phyloP scores from a whole-genome alignment of 2,888 invertebrate species.

The Drosophila cracens region DNA sequence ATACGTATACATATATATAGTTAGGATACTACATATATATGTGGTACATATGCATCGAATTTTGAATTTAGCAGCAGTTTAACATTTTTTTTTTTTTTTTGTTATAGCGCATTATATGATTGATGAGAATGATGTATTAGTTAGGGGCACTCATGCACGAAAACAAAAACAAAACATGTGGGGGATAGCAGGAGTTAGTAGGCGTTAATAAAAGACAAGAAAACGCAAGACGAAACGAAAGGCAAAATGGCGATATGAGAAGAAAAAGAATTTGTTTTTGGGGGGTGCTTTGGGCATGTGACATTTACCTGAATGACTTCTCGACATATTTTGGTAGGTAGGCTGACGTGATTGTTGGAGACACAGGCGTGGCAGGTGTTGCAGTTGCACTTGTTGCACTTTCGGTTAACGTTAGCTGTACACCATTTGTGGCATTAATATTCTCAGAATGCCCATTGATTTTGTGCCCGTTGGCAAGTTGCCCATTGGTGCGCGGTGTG shows the following conservation, averaged over 20 bases:
- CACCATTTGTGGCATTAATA: slow-evolving; percentile 36
- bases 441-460: slow-evolving; percentile 34
- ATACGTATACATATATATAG: slow-evolving; percentile 34
- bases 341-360: slow-evolving; percentile 40
- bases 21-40: slow-evolving; percentile 9
- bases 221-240: slow-evolving; percentile 6
- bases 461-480: slow-evolving; percentile 42
- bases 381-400: slow-evolving; percentile 15
- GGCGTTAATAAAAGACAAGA: slow-evolving; percentile 3
- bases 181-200: slow-evolving; percentile 2
- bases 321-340: slow-evolving; percentile 85
- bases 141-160: slow-evolving; percentile 44
- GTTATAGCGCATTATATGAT: slow-evolving; percentile 26
- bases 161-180: slow-evolving; percentile 20
- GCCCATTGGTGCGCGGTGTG: slow-evolving; percentile 45
- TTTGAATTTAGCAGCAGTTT: slow-evolving; percentile 49
- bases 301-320: slow-evolving; percentile 85
- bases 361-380: slow-evolving; percentile 27
- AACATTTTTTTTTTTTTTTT: background rate
- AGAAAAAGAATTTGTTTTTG: background rate
- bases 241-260: slow-evolving; percentile 26
- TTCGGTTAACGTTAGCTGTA: slow-evolving; percentile 17
- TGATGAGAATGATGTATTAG: slow-evolving; percentile 10
- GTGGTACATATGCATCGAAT: slow-evolving; percentile 30
- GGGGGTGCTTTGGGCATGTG: slow-evolving; percentile 1